Base-by-base conservation (phyloP, 2,888 invertebrate species). In the Synanthedon formicaeformis region DNA sequence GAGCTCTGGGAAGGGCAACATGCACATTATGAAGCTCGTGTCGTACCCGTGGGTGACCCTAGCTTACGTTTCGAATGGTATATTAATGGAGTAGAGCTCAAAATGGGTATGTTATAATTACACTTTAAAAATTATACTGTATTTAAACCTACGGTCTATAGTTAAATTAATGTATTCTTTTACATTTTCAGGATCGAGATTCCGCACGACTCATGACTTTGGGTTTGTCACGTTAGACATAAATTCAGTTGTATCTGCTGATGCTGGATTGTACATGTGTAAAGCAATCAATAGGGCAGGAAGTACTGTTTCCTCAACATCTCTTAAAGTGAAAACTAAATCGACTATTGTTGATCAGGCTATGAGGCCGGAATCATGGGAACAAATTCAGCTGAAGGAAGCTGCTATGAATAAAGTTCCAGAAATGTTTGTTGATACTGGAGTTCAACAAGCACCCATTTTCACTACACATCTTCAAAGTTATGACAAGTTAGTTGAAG, bases 31-130 rank as follows among this genome's bases (percentile, higher is more conserved):
- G 96, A 96, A 80, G 96, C 96, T 51, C 91, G 96, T 51, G 96
- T 96, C 23, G 95, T 96, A 48, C 97, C 97, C 10, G 95, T 98
- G 54, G 97, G 98, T 6, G 99, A 99, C 81, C 92, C 97, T 2
- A 95, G 92, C 62, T 89, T 98, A 68, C 91, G 94, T 66, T 97
- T 97, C 67, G 96, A 97, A 84, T 98, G 98, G 98, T 98, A 93
- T 80, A 93, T 96, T 60, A 97, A 98, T 74, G 97, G 96, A 52
- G 92, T 96, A 4, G 96, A 96, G 80, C 89, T 98, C 51, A 94
- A 96, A 84, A 92, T 96, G 91, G 96, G 96, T 91, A 82, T 75
- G 88, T 67, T 16, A 16, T 50, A 45, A 45, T 14, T 45, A 45
- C 14, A n/a, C 6, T 6, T n/a, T 14, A 45, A 45, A 45, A 45